phyloP scores from a whole-genome alignment of 2,888 invertebrate genomes.

The Drosophila lutescens region DNA sequence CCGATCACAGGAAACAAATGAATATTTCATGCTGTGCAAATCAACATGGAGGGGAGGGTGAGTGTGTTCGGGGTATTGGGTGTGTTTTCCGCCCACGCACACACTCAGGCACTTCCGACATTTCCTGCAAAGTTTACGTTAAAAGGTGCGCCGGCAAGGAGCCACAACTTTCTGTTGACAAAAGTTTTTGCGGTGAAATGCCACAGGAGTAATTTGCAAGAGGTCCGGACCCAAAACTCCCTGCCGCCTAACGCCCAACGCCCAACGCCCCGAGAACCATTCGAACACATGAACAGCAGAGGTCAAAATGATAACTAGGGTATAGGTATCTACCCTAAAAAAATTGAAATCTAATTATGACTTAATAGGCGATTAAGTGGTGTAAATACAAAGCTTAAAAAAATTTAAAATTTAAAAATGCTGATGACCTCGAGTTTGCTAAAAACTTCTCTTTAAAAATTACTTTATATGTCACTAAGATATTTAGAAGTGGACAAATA shows the following conservation, averaged over 20 bases:
- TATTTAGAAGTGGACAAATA: too few relatives aligned
- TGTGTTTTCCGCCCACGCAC: conserved; percentile 2
- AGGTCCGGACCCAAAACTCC: conserved; percentile 26
- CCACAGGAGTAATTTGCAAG: conserved; percentile 78
- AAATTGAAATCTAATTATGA: too few relatives aligned
- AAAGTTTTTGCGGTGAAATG: conserved; percentile 79
- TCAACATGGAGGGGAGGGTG: conserved; percentile 53
- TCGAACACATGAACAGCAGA: conserved; percentile 24
- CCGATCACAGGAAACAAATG: conserved; percentile 80
- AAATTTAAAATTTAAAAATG: too few relatives aligned
- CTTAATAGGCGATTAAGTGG: too few relatives aligned
- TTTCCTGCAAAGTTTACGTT: conserved; percentile 57
- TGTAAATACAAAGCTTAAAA: too few relatives aligned
- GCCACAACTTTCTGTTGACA: conserved; percentile 77
- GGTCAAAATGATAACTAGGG: background rate
- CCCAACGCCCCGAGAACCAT: conserved; percentile 21
- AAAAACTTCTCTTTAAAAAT: too few relatives aligned
- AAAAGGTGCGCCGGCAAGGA: conserved; percentile 62
- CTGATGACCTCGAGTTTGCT: too few relatives aligned
- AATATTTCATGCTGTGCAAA: conserved; percentile 80
- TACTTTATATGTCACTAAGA: too few relatives aligned
- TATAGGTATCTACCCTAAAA: too few relatives aligned
- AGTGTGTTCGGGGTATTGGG: background rate
- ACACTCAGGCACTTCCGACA: conserved; percentile 42
- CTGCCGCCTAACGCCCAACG: background rate